Percentiles rank a stretch among this genome's conserved stretches.
phyloP scores from a whole-genome alignment of 1,140 invertebrate genomes.

The Bombus impatiens region DNA sequence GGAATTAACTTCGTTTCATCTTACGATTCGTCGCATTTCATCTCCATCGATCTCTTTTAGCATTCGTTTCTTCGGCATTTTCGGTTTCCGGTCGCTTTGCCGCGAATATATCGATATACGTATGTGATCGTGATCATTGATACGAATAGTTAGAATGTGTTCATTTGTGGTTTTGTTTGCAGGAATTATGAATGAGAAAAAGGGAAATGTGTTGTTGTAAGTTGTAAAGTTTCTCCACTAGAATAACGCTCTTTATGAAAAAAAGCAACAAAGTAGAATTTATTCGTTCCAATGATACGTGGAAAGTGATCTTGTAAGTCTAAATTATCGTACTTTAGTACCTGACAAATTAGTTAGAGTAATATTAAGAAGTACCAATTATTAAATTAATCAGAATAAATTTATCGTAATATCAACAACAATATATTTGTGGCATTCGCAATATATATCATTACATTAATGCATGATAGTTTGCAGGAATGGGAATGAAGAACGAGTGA shows the following conservation, averaged over 20 bases:
- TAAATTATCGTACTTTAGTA: too few relatives aligned
- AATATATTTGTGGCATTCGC: background rate
- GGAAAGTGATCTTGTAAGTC: too few relatives aligned
- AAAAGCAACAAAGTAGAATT: background rate
- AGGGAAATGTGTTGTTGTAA: background rate
- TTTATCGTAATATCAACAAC: background rate
- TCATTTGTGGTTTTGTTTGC: too few relatives aligned
- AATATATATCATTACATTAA: too few relatives aligned
- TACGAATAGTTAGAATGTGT: background rate
- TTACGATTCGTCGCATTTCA: constrained; percentile 19
- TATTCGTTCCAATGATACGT: background rate
- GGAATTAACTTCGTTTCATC: constrained; percentile 35
- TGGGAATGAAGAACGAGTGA: background rate
- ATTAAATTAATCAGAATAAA: background rate
- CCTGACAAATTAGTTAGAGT: background rate
- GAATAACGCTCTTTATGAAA: background rate
- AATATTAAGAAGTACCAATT: background rate
- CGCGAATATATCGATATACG: background rate
- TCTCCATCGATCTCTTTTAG: constrained; percentile 7
- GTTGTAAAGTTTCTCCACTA: background rate
- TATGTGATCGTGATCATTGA: too few relatives aligned
- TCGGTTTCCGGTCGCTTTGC: background rate
- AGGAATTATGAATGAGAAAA: background rate
- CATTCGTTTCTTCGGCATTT: background rate
- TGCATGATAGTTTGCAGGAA: too few relatives aligned